Base-by-base conservation (phyloP, 92 coral and sea anemone species). In the Heteractis magnifica region DNA sequence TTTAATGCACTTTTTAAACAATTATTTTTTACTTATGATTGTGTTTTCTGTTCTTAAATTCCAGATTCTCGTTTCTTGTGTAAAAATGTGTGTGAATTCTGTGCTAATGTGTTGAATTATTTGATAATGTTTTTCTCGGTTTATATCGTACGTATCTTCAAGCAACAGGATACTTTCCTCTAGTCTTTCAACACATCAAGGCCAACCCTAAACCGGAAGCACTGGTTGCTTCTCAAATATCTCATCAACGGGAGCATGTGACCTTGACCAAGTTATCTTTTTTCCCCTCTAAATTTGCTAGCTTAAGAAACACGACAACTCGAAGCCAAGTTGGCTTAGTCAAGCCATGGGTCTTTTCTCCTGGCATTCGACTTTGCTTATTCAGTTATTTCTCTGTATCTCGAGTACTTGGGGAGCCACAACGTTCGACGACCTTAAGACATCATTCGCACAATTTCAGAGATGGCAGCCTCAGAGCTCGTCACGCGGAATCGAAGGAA, bases 361-460 rank as follows among this genome's bases (percentile, higher is more conserved):
- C 73, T 68, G 73, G 73, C 73, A 48, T 68, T 68, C 49, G 49
- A 5, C 15, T 68, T 68, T 26, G 49, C 14, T 26, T 50, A 19
- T 49, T 49, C 19, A 49, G 5, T 16, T 80, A 44, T 81, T 62
- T 23, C 11, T 81, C 6, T 19, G 65, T 4, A 65, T 70, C 6
- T 51, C 77, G 53, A 44, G 41, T 20, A 51, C 56, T 21, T 52
- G 16, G 52, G 77, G 48, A 10, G 79, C 92, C 11, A 78, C 65
- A 53, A 90, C 94, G 16, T 85, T 90, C 49, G 89, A 72, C 21
- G 84, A 86, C 41, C 83, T 58, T 0, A 65, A 68, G 41, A 52
- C 85, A 19, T 90, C 94, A 8, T 90, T 81, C 68, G 88, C 89
- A 19, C 94, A 90, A 49, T 58, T 62, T 50, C 49, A 87, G 15